Evolutionary conservation across 92 coral and sea anemone species (phyloP).

Genomic region (Isaurus tuberculatus): DNA sequence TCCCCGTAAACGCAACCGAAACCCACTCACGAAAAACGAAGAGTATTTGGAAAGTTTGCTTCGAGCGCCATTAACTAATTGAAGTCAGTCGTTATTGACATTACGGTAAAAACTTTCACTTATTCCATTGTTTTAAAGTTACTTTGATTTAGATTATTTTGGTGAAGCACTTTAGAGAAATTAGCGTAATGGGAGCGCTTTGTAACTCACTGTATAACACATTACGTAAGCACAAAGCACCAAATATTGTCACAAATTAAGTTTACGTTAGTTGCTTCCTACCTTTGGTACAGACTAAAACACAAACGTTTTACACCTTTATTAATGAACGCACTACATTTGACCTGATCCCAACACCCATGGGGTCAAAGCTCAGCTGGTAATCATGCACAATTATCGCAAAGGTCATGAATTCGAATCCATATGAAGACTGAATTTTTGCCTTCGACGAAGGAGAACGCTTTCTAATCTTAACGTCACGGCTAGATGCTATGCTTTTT

Average conservation of each 20-base stretch:
- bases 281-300: no score
- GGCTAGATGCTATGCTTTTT: no score
- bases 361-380: no score
- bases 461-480: no score
- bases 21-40: conserved; percentile 1
- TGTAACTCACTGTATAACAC: background rate
- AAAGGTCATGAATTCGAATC: no score
- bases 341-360: no score
- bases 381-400: no score
- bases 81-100: conserved; percentile 17
- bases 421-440: no score
- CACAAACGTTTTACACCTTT: no score
- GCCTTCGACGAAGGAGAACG: no score
- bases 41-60: background rate
- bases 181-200: background rate
- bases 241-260: background rate
- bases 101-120: background rate
- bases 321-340: no score
- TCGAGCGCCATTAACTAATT: background rate
- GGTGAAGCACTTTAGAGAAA: background rate
- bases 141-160: background rate
- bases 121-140: background rate
- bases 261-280: no score
- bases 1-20: background rate
- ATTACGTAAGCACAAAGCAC: background rate